Evolutionary conservation across 2,888 invertebrate species (phyloP), one percentile per base, ranked within the genome.

Genomic region (Brassicogethes aeneus): DNA sequence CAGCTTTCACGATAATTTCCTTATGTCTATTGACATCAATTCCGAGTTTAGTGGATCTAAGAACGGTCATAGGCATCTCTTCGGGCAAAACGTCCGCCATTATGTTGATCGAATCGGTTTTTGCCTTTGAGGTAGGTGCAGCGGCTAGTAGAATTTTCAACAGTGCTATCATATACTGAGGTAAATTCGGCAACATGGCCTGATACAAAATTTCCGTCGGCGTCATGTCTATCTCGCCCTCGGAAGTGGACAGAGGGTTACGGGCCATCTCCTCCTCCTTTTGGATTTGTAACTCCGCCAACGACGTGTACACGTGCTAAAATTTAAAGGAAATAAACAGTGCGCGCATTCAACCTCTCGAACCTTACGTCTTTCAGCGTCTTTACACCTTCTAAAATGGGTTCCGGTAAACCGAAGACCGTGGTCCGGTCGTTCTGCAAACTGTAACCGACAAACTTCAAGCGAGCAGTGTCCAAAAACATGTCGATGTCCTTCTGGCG

Each of bases 11-110:
- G 54, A 99, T 92, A 39, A 99, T 92, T 73, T 97, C 94, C 68
- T 99, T 99, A 68, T 99, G 99, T 40, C 99, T 79, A 66, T 94
- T 95, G 15, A 97, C 93, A 73, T 99, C 99, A 55, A 96, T 89
- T 34, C 94, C 94, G 34, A 97, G 74, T 71, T 93, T 93, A 71
- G 94, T 85, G 1, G 94, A 93, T 64, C 95, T 93, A 15, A 93
- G 73, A 3, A 94, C 90, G 17, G 94, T 94, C 76, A 92, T 86
- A 34, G 95, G 95, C 92, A 94, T 93, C 72, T 94, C 93, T 70
- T 93, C 94, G 1, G 97, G 97, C 52, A 99, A 69, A 36, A 99
- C 88, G 70, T 99, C 99, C 31, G 94, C 90, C 80, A 97, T 85
- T 34, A 99, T 96, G 68, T 97, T 97, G 57, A 97, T 92, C 37